Evolutionary conservation across 2,888 invertebrate genomes (phyloP), one percentile per base, ranked within the genome.

Genomic region (Hydraecia micacea): DNA sequence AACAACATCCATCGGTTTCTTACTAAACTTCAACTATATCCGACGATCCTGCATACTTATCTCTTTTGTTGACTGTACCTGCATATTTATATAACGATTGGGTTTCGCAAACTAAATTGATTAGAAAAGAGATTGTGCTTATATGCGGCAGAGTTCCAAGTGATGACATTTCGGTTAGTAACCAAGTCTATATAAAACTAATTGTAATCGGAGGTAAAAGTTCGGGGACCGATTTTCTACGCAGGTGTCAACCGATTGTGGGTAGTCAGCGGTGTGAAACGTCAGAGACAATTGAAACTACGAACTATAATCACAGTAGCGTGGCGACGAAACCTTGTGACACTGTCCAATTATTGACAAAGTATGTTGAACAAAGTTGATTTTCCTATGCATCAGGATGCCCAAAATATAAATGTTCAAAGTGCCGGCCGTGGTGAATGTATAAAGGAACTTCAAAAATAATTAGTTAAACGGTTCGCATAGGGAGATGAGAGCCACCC

Each of bases 241-340:
- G 86, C 90, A 88, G 87, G 89, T 90, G 88, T 83, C 67, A 75
- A 80, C 36, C 36, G 77, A 84, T 86, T 87, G 84, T 80, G 74
- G 60, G 63, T 11, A 78, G 68, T 15, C 79, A 84, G 73, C 74
- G 84, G 73, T 58, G 83, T 83, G 87, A 68, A 81, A 84, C 85
- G 81, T 46, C 60, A 68, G 66, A 81, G 76, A 79, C 87, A 86
- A 84, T 84, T 76, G 81, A n/a, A n/a, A n/a, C n/a, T n/a, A 46
- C 68, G 73, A 84, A 87, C 80, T 69, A n/a, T 18, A 79, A 80
- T 81, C 78, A 80, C 72, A 60, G 73, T 65, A 68, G 69, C 74
- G 73, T 65, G 46, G 75, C 69, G 73, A 32, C 62, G 55, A 32
- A 32, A 73, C 52, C 55, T 73, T 77, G 67, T 73, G 66, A 73